Conservation (phyloP, 2,797 vertebrate species). For the Hafferia zeledoni region DNA sequence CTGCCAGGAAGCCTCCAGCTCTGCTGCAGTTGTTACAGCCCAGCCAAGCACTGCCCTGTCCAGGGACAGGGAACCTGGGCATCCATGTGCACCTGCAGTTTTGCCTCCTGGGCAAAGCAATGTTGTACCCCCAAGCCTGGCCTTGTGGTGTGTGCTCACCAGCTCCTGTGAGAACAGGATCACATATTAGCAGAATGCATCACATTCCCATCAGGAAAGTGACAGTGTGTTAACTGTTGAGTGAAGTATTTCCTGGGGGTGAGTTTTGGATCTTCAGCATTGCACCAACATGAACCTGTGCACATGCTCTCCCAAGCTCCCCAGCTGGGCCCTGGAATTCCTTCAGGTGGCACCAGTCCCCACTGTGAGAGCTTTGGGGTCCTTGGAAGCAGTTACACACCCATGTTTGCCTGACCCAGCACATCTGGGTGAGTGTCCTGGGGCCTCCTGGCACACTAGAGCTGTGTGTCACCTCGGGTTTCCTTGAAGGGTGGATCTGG, state of each 20-base stretch:
- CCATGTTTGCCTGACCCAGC: fast-evolving
- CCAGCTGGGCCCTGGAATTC: neutral
- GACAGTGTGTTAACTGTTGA: neutral
- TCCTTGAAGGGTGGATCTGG: neutral
- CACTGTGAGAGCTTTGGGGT: neutral
- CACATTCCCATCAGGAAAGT: neutral
- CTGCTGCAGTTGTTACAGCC: neutral
- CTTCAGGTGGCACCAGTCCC: neutral
- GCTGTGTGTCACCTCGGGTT: neutral
- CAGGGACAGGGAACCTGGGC: neutral
- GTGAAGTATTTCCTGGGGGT: neutral
- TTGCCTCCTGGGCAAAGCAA: neutral
- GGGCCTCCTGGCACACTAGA: neutral
- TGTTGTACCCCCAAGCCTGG: fast-evolving
- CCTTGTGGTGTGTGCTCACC: neutral
- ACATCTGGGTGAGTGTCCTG: fast-evolving
- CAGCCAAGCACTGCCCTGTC: neutral
- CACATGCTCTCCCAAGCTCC: neutral
- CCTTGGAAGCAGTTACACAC: neutral
- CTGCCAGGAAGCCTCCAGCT: neutral
- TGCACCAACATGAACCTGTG: neutral
- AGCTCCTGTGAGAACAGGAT: neutral
- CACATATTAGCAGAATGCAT: neutral
- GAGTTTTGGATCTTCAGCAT: neutral
- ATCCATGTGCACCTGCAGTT: neutral